Percentiles rank a stretch among this genome's conserved stretches.
Evolutionary conservation across 1,140 invertebrate species (phyloP).

Genomic region (Tachypleus tridentatus): DNA sequence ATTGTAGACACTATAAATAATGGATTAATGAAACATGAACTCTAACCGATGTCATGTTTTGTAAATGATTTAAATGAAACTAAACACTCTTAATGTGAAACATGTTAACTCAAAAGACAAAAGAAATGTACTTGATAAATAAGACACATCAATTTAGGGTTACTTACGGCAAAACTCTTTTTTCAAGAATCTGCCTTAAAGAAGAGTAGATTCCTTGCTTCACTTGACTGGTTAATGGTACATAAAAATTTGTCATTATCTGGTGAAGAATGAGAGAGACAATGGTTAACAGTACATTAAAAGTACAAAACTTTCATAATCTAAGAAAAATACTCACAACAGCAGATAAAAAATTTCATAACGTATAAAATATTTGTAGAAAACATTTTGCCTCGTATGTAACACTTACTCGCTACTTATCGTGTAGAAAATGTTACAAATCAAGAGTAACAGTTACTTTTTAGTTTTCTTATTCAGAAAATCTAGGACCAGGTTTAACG

Average conservation of each 20-base stretch:
- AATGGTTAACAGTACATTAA: no score
- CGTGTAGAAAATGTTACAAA: no score
- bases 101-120: background rate
- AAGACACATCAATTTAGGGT: background rate
- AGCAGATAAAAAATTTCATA: constrained; percentile 16
- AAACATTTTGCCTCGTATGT: background rate
- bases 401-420: background rate
- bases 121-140: background rate
- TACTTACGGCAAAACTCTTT: constrained; percentile 63
- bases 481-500: background rate
- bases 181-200: constrained; percentile 84
- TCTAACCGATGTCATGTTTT: no score
- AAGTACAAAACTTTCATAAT: constrained; percentile 2
- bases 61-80: no score
- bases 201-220: constrained; percentile 81
- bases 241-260: constrained; percentile 89
- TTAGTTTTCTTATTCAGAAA: no score
- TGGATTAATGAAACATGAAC: no score
- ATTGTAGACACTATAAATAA: no score
- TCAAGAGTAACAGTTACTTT: no score
- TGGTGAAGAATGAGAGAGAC: constrained; percentile 37
- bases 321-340: constrained; percentile 8
- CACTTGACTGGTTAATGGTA: constrained; percentile 68
- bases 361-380: background rate
- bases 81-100: no score